Base-by-base conservation (phyloP, 1,140 invertebrate species). In the Drosophila subpulchrella region DNA sequence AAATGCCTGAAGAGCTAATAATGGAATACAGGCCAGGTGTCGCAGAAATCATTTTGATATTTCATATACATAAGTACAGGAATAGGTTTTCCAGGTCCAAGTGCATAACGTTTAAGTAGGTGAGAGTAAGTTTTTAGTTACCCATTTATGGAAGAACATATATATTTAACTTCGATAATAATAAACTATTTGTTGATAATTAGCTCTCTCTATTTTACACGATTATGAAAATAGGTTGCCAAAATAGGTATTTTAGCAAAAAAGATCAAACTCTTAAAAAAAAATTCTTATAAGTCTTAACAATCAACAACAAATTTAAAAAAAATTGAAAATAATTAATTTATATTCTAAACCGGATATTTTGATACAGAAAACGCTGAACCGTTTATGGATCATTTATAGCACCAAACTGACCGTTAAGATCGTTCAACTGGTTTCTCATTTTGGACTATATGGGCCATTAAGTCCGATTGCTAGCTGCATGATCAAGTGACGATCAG, bases 1-100 rank as follows among this genome's bases (percentile, higher is more conserved):
- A 71, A 48, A 70, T 20, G 51, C 39, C 27, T 15, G 6, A 27
- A 11, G 20, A 34, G 15, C 17, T 62, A 58, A 73, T 39, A 65
- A 82, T 88, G 82, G 70, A 86, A 88, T 68, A 68, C 41, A 39
- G 13, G 53, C 54, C 82, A 86, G 83, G 70, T 88, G 82, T 68
- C 59, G 51, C 44, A 47, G 24, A 68, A 60, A 48, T 63, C 74
- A 62, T 54, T 42, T 58, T 20, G n/a, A 24, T 66, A 75, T 58
- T 75, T 34, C 50, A 54, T 57, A 57, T 58, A 32, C 36, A 71
- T 30, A 50, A 50, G 12, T 41, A 38, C 36, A 34, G 13, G 53
- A 66, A 20, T 39, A 44, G 30, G 39, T 57, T 51, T 32, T 32
- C 11, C 59, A 61, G 34, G 27, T 12, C 10, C 11, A 41, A 30